Percentiles rank a stretch among this genome's conserved stretches.
Evolutionary conservation across 92 coral and sea anemone genomes (phyloP).

Genomic region (Siderastrea siderea): DNA sequence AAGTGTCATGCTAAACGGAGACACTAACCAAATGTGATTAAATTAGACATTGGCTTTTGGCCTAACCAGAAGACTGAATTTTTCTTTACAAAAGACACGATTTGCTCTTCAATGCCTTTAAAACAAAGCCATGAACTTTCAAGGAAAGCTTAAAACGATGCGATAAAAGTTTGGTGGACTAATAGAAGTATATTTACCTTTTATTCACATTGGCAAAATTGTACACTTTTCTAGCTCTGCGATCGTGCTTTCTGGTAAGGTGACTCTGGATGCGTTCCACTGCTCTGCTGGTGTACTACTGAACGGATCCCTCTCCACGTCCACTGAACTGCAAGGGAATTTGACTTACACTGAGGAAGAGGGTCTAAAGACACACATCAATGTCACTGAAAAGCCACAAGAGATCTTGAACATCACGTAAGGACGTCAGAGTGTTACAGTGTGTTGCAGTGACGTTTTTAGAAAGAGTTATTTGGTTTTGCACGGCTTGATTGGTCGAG

Average conservation of each 20-base stretch:
- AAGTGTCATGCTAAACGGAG: too few species aligned
- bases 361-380: conserved; percentile 51
- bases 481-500: too few species aligned
- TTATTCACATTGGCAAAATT: neutral
- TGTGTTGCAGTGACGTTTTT: neutral
- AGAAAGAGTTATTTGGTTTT: too few species aligned
- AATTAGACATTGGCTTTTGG: too few species aligned
- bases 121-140: neutral
- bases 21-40: too few species aligned
- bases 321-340: conserved; percentile 75
- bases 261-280: conserved; percentile 73
- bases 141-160: neutral
- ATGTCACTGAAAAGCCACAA: conserved; percentile 76
- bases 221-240: conserved; percentile 45
- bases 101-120: too few species aligned
- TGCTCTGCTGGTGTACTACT: conserved; percentile 63
- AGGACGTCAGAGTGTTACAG: neutral
- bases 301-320: conserved; percentile 66
- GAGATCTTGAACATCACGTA: conserved; percentile 81
- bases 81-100: too few species aligned
- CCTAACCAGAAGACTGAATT: too few species aligned
- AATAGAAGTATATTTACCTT: neutral
- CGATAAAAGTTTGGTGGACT: neutral
- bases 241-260: conserved; percentile 57
- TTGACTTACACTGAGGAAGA: conserved; percentile 65